Conservation (phyloP, 2,888 invertebrate genomes). For the Branchipolynoe longqiensis region DNA sequence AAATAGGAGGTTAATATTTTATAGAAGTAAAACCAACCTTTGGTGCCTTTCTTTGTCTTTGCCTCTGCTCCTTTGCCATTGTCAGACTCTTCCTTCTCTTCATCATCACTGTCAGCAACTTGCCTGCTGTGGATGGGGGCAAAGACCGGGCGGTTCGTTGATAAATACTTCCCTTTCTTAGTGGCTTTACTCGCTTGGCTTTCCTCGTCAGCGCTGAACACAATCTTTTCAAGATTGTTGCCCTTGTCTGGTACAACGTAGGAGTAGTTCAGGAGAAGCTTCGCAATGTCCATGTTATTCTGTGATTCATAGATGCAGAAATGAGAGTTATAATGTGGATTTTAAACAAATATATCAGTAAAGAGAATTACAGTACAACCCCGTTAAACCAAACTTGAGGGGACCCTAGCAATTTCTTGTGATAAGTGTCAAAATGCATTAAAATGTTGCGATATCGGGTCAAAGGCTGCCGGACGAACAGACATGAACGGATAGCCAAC, state of each 20-base stretch:
- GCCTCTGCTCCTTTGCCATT: slow-evolving; percentile 12
- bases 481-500: too few relatives aligned
- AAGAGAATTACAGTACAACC: too few relatives aligned
- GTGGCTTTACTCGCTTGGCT: slow-evolving; percentile 51
- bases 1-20: not conserved
- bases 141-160: slow-evolving; percentile 8
- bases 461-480: too few relatives aligned
- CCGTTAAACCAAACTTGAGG: too few relatives aligned
- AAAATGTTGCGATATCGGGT: too few relatives aligned
- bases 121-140: not conserved
- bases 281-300: slow-evolving; percentile 81
- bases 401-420: too few relatives aligned
- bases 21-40: not conserved
- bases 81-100: slow-evolving; percentile 61
- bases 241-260: slow-evolving; percentile 71
- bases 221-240: not conserved
- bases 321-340: too few relatives aligned
- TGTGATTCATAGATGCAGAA: too few relatives aligned
- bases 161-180: slow-evolving; percentile 1
- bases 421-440: too few relatives aligned
- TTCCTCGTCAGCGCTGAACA: slow-evolving; percentile 58
- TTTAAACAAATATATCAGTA: too few relatives aligned
- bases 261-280: slow-evolving; percentile 79
- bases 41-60: not conserved
- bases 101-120: slow-evolving; percentile 53